These are phyloP conservation scores for Latrodectus hesperus DNA, from an alignment of 2,888 invertebrate species.

Conservation along the genomic window DNA sequence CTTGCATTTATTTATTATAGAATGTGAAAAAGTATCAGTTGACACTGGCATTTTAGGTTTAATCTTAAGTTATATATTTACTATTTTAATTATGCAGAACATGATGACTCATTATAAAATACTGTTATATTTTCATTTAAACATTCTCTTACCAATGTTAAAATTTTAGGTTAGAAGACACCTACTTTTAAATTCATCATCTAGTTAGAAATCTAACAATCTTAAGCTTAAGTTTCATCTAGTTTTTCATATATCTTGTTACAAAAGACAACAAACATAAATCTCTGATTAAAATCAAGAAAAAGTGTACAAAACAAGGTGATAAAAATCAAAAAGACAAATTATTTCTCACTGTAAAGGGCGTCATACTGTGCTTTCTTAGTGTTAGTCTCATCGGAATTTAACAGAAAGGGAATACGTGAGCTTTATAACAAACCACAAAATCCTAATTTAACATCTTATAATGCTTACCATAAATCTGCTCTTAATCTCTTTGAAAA, in stretches of 20 bases:
- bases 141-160: no score
- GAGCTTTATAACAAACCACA: constrained; percentile 7
- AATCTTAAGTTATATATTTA: no score
- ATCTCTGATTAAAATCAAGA: not conserved
- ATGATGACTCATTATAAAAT: no score
- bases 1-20: not conserved
- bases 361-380: not conserved
- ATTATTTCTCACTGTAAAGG: not conserved
- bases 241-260: not conserved
- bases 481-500: constrained; percentile 8
- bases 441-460: constrained; percentile 44
- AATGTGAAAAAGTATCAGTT: no score
- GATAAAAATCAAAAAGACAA: not conserved
- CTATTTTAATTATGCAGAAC: no score
- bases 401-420: not conserved
- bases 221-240: not conserved
- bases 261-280: not conserved
- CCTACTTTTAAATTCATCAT: no score
- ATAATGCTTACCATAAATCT: constrained; percentile 27
- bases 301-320: not conserved
- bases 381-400: not conserved
- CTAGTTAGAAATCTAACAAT: no score
- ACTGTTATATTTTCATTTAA: no score
- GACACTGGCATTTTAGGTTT: no score
- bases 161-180: no score